Evolutionary conservation across 35 echinoderm and acorn worm species (phyloP), one percentile per base, ranked within the genome.

Genomic region (Holothuria glaberrima): DNA sequence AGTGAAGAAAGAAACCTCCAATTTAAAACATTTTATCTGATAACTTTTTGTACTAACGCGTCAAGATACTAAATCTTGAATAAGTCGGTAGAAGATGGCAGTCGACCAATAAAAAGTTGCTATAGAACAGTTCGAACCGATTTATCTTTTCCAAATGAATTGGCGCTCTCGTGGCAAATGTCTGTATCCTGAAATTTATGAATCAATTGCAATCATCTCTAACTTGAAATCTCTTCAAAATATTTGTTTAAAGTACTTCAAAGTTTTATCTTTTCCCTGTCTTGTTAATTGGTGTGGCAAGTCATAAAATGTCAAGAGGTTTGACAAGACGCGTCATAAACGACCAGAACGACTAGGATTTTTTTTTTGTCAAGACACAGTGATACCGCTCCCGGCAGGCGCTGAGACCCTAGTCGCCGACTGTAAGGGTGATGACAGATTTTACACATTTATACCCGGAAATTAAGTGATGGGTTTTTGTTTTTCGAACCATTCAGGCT

Each of bases 201-300:
- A 48, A 78, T 75, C 34, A 17, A 75, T 41, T 75, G 71, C 71
- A 32, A 75, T 78, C 74, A 48, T 41, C 74, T 78, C 74, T 24
- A 35, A 24, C 74, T 78, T 26, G 41, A 78, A 78, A 78, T 78
- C 74, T 48, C 74, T 78, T 78, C 35, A 41, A 78, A 48, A 78
- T 78, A 78, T 78, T 78, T 78, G 74, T 78, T 78, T 78, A 78
- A 78, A 78, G 33, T 48, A 48, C 33, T 35, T 78, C 24, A n/a
- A 75, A 33, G 74, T 48, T 78, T 78, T 78, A 78, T 78, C 74
- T 26, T 78, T 78, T 78, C 29, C 74, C 38, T 78, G 74, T 78
- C 74, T 78, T 78, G 74, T 78, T 78, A 78, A 78, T 78, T 78
- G 74, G 74, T 78, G 74, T 78, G 74, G 50, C 74, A 33, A 48